Evolutionary conservation across 2,113 vertebrate species (phyloP).

Genomic region (Martes martes): DNA sequence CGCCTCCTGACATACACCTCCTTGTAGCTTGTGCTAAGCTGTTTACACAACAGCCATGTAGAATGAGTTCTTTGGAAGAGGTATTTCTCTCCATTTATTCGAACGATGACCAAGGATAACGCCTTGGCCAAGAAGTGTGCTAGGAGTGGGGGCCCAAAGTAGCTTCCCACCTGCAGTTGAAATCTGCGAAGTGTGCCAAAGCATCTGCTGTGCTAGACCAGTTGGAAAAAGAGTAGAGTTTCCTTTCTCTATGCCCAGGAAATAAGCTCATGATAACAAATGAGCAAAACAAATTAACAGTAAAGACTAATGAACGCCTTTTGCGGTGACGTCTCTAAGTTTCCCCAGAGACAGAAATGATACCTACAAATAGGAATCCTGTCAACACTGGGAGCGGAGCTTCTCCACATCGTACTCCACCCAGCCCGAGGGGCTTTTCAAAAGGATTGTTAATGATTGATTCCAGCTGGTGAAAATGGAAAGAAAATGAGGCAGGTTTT

Average conservation of each 20-base stretch:
- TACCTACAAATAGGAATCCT: not conserved
- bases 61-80: not conserved
- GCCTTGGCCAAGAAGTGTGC: not conserved
- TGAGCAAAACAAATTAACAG: not conserved
- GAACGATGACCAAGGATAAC: not conserved
- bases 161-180: not conserved
- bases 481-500: constrained; percentile 42
- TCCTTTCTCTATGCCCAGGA: not conserved
- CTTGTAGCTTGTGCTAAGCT: not conserved
- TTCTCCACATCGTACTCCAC: not conserved
- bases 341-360: not conserved
- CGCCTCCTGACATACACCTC: not conserved
- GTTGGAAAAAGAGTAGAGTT: not conserved
- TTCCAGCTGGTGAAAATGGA: constrained; percentile 62
- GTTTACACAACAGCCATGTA: not conserved
- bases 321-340: not conserved
- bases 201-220: not conserved
- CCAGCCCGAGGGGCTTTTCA: not conserved
- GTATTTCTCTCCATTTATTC: not conserved
- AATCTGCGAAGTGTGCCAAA: not conserved
- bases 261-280: constrained; percentile 4
- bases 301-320: not conserved
- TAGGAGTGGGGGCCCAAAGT: not conserved
- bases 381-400: not conserved
- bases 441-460: not conserved